Evolutionary conservation across 2,113 vertebrate species (phyloP), one percentile per base, ranked within the genome.

Genomic region (Cyphomyrus plagiostoma): DNA sequence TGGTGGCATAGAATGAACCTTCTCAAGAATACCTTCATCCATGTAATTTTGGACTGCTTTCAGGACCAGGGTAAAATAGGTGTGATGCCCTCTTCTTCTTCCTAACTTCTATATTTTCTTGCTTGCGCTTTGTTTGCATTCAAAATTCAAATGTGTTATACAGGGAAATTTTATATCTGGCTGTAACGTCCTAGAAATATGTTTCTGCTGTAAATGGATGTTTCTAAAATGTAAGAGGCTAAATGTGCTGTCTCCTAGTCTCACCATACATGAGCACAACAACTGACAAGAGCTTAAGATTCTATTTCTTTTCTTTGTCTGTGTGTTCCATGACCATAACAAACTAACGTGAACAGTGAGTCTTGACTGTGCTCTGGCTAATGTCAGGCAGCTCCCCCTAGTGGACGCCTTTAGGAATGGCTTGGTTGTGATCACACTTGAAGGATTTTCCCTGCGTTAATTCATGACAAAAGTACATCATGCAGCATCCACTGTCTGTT

Each of bases 31-130:
- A 48, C 45, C 86, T 92, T 88, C 85, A 84, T 23, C 91, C 80
- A 80, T 30, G 15, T 91, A 87, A 42, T 85, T 89, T 66, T 85
- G 70, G 91, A 86, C 92, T 94, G 74, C 93, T 66, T 93, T 86
- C 89, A 90, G 87, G 90, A 93, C 94, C 93, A 93, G 94, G 93
- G 92, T 94, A 89, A 92, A 92, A 88, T 91, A 50, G 46, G 82
- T 92, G 92, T 92, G 92, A 91, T 93, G 1, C 21, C 46, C 9
- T 86, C 30, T 52, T 86, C 52, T 52, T 30, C 49, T 53, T 86
- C 48, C 23, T 26, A 13, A 86, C 19, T 86, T 53, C 49, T 50
- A 30, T 23, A 30, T 50, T 86, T 50, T 53, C 49, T 49, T 26
- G 83, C 42, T n/a, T 86, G 83, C 11, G 46, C 19, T 82, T 39